Percentiles rank a stretch among this genome's conserved stretches.
phyloP scores from a whole-genome alignment of 2,888 invertebrate species.

The Synanthedon formicaeformis region DNA sequence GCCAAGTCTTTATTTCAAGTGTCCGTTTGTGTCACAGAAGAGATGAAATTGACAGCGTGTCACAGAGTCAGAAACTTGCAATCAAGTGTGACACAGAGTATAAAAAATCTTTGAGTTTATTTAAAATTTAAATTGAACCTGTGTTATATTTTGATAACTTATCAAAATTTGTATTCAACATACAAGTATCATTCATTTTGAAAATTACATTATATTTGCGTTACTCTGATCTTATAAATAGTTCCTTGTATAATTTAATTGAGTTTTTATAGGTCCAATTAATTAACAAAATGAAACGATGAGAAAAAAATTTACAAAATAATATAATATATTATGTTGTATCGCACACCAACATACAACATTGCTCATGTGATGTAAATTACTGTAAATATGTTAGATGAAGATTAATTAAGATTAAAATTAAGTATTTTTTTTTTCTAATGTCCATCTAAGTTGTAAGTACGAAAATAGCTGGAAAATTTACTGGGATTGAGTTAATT shows the following conservation, averaged over 20 bases:
- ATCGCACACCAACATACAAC: constrained; percentile 36
- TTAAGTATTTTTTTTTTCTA: constrained; percentile 27
- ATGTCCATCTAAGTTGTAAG: constrained; percentile 43
- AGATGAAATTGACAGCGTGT: no score
- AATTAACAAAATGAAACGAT: no score
- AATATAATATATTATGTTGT: constrained; percentile 21
- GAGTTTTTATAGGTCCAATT: constrained; percentile 11
- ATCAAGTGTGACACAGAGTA: no score
- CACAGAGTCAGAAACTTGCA: no score
- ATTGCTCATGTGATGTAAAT: constrained; percentile 63
- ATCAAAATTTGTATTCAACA: no score
- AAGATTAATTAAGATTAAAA: constrained; percentile 41
- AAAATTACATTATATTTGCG: constrained; percentile 1
- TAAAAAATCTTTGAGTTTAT: no score
- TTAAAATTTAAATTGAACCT: no score
- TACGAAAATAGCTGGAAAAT: constrained; percentile 30
- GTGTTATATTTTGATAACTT: no score
- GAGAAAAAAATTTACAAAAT: constrained; percentile 14
- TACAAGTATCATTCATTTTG: not conserved
- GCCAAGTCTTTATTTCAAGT: no score
- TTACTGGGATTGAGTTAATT: constrained; percentile 9
- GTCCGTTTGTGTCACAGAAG: no score
- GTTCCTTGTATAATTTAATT: constrained; percentile 31
- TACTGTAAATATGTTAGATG: constrained; percentile 58
- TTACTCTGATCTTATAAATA: constrained; percentile 23